These are phyloP conservation scores for Gila robusta DNA, from an alignment of 2,797 vertebrate genomes.

Conservation along the genomic window DNA sequence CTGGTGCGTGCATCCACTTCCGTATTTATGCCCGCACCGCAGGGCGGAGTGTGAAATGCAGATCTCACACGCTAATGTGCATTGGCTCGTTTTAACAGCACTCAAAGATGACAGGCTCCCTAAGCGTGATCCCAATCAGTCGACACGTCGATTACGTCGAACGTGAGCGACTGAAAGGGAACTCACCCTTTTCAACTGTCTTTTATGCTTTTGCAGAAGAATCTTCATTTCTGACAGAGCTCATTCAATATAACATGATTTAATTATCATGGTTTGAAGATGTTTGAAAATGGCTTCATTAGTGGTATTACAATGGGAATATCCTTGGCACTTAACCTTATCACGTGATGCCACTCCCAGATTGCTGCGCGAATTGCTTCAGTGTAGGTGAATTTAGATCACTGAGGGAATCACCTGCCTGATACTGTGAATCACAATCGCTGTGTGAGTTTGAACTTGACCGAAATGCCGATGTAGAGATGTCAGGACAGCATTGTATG, in stretches of 20 bases:
- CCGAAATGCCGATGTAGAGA: background rate
- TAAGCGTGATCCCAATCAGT: too few species aligned
- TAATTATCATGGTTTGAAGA: slow-evolving; percentile 6
- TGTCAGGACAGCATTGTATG: background rate
- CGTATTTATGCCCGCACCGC: too few species aligned
- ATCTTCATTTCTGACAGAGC: slow-evolving; percentile 1
- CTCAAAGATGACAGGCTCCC: too few species aligned
- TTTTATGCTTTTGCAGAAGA: background rate
- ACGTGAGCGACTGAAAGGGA: too few species aligned
- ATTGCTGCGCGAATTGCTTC: slow-evolving; percentile 18
- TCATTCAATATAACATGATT: background rate
- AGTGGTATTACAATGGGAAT: slow-evolving; percentile 5
- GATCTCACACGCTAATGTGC: too few species aligned
- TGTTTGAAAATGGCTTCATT: slow-evolving; percentile 22
- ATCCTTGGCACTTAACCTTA: slow-evolving; percentile 10
- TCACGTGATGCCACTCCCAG: slow-evolving; percentile 21
- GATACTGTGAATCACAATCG: slow-evolving; percentile 12
- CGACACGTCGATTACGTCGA: too few species aligned
- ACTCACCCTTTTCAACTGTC: background rate
- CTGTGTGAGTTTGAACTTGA: background rate
- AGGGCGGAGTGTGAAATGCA: too few species aligned
- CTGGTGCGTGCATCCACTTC: too few species aligned
- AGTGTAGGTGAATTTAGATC: slow-evolving; percentile 18
- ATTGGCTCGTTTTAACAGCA: too few species aligned
- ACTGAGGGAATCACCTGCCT: slow-evolving; percentile 18